Percentiles rank a stretch among this genome's conserved stretches.
Conservation (phyloP, 2,888 invertebrate genomes). For the Bombylius major region DNA sequence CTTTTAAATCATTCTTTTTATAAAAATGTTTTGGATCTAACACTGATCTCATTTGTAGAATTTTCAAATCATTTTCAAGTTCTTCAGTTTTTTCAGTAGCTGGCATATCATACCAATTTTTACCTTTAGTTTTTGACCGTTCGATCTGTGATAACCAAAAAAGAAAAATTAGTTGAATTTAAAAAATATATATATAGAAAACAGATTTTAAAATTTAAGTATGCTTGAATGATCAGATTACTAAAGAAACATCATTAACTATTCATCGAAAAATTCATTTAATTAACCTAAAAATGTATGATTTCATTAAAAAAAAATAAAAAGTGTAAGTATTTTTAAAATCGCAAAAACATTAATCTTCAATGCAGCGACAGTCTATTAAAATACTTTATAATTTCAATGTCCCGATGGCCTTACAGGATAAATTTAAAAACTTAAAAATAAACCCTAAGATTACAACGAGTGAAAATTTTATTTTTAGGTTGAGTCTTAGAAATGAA, state of each 20-base stretch:
- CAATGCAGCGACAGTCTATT: constrained; percentile 23
- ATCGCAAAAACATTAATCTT: constrained; percentile 14
- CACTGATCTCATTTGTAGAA: constrained; percentile 84
- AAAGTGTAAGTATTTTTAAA: constrained; percentile 21
- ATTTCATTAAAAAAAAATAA: constrained; percentile 5
- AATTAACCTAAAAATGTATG: constrained; percentile 5
- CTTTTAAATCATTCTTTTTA: constrained; percentile 79
- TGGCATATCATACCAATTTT: constrained; percentile 79
- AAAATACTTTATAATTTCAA: constrained; percentile 10
- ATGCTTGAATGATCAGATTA: constrained; percentile 28
- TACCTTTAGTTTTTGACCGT: constrained; percentile 68
- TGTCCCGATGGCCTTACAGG: constrained; percentile 38
- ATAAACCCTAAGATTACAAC: constrained; percentile 36
- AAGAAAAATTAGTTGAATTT: background rate
- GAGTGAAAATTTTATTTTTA: constrained; percentile 24
- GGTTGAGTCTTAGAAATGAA: constrained; percentile 23
- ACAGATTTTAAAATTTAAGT: too few relatives aligned
- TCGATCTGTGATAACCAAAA: constrained; percentile 44
- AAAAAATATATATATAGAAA: background rate
- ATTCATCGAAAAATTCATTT: constrained; percentile 5
- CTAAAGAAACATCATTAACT: constrained; percentile 36
- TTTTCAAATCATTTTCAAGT: constrained; percentile 70
- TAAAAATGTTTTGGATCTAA: constrained; percentile 91
- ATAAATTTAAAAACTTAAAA: constrained; percentile 19
- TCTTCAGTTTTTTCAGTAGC: constrained; percentile 85